A percentile compares a stretch with the other conserved stretches of the same genome.
These are phyloP conservation scores for Ciconia stormi DNA, from an alignment of 2,113 vertebrate genomes.

Conservation along the genomic window DNA sequence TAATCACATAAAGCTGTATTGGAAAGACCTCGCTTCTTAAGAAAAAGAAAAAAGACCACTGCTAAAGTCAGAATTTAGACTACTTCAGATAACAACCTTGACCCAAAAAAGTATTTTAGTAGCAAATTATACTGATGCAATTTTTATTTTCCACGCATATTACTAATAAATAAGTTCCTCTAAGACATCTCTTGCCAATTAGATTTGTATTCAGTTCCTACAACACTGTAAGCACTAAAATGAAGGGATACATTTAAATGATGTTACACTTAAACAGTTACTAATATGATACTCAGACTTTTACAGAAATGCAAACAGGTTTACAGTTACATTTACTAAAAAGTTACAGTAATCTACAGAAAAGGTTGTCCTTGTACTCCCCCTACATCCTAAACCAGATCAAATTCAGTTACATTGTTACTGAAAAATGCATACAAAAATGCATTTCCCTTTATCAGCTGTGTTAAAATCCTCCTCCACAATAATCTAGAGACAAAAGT, in stretches of 20 bases:
- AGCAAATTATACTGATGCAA: conserved; percentile 48
- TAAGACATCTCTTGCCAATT: conserved; percentile 64
- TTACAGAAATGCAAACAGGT: conserved; percentile 65
- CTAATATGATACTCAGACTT: conserved; percentile 63
- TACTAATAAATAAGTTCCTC: conserved; percentile 66
- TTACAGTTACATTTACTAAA: conserved; percentile 71
- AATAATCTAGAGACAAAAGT: conserved; percentile 48
- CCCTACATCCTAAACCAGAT: conserved; percentile 12
- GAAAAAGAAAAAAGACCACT: neutral
- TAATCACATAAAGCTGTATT: conserved; percentile 52
- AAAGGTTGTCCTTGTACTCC: conserved; percentile 60
- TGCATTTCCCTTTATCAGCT: conserved; percentile 53
- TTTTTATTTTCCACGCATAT: conserved; percentile 42
- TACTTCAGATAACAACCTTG: conserved; percentile 24
- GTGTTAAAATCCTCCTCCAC: conserved; percentile 2
- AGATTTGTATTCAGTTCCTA: conserved; percentile 46
- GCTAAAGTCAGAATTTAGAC: conserved; percentile 12
- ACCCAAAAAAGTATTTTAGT: conserved; percentile 64
- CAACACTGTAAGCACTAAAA: conserved; percentile 59
- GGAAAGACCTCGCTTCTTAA: conserved; percentile 47
- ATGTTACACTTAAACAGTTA: conserved; percentile 57
- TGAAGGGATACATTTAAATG: conserved; percentile 62
- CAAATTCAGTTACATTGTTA: conserved; percentile 28
- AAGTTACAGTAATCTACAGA: conserved; percentile 74
- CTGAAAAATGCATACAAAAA: conserved; percentile 55